Evolutionary conservation across 2,797 vertebrate species (phyloP).

Genomic region (Cephalopachus bancanus): DNA sequence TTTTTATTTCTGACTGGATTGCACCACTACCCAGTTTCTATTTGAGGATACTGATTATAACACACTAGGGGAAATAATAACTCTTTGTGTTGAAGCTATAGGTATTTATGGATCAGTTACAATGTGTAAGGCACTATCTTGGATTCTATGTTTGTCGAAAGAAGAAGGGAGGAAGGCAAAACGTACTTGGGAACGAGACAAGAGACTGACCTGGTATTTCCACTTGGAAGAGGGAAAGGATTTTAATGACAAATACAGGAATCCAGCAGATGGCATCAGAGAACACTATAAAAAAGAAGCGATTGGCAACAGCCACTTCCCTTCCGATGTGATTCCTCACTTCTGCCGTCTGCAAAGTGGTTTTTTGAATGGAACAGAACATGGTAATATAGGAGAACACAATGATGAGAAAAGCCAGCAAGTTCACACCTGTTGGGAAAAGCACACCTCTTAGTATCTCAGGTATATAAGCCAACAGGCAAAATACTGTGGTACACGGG

Average conservation of each 20-base stretch:
- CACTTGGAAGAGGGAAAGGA: conserved; percentile 90
- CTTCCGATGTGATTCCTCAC: conserved; percentile 88
- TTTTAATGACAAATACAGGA: conserved; percentile 91
- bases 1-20: neutral
- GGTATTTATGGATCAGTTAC: neutral
- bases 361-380: conserved; percentile 93
- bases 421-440: conserved; percentile 90
- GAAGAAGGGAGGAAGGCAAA: neutral
- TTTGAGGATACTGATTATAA: neutral
- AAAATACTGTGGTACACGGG: neutral
- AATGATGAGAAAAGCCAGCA: conserved; percentile 91
- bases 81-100: neutral
- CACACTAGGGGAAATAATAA: neutral
- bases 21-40: neutral
- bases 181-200: neutral
- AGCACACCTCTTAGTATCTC: conserved; percentile 54
- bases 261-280: conserved; percentile 97
- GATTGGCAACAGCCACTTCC: conserved; percentile 90
- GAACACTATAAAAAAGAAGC: conserved; percentile 94
- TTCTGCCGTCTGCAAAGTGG: conserved; percentile 89
- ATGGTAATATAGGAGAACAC: conserved; percentile 90
- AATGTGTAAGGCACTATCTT: neutral
- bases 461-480: neutral
- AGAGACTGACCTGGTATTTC: conserved; percentile 90
- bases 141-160: neutral